Evolutionary conservation across 1,140 invertebrate genomes (phyloP).

Genomic region (Cyphomyrmex costatus): DNA sequence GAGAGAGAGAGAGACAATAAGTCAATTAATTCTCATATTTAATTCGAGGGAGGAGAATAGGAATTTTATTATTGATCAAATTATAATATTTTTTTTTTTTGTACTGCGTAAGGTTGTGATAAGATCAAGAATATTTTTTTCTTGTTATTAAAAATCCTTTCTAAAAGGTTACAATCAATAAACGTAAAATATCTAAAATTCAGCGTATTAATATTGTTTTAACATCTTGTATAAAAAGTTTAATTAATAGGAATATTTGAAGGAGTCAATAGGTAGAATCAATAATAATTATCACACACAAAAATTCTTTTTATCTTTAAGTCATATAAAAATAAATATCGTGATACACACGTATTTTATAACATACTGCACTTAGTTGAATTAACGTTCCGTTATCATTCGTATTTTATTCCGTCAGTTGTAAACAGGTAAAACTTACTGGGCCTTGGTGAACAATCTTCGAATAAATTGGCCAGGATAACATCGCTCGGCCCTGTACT

Average conservation of each 20-base stretch:
- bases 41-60: too few relatives aligned
- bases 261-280: neutral
- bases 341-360: neutral
- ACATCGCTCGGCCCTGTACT: slow-evolving; percentile 12
- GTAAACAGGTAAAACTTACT: slow-evolving; percentile 27
- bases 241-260: neutral
- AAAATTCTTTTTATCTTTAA: slow-evolving; percentile 14
- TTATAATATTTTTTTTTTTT: too few relatives aligned
- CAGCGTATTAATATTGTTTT: neutral
- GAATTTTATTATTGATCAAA: too few relatives aligned
- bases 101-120: too few relatives aligned
- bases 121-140: too few relatives aligned
- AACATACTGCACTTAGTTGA: neutral
- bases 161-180: neutral
- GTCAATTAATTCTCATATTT: too few relatives aligned
- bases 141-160: too few relatives aligned
- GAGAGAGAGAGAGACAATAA: too few relatives aligned
- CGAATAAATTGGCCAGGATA: slow-evolving; percentile 65
- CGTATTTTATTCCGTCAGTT: neutral
- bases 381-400: slow-evolving; percentile 15
- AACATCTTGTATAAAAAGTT: neutral
- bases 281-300: neutral
- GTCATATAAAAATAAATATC: neutral
- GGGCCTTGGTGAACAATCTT: slow-evolving; percentile 26
- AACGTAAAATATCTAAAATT: neutral